phyloP scores from a whole-genome alignment of 2,113 vertebrate genomes.

The Plectropomus leopardus region DNA sequence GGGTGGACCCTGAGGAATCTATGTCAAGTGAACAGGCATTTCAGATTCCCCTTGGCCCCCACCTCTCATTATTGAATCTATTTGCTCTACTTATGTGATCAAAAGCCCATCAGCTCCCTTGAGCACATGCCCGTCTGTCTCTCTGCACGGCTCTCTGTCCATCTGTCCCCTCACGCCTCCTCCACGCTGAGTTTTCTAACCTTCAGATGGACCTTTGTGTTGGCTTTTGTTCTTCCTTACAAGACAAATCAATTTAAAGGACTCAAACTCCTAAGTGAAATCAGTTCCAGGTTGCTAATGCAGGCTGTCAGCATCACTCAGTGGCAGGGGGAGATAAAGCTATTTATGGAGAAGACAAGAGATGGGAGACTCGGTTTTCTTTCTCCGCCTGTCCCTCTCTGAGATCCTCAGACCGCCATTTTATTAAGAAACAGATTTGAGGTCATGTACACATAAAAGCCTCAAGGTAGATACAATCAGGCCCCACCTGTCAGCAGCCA shows the following conservation, averaged over 20 bases:
- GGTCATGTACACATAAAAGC: slow-evolving; percentile 11
- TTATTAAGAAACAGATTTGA: slow-evolving; percentile 24
- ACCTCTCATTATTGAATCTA: slow-evolving; percentile 32
- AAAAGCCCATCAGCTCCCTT: slow-evolving; percentile 25
- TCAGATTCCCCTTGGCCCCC: not conserved
- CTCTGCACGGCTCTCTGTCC: not conserved
- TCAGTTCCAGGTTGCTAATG: slow-evolving; percentile 50
- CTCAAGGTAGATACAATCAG: slow-evolving; percentile 18
- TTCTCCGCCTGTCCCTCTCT: not conserved
- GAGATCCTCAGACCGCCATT: not conserved
- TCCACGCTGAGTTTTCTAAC: not conserved
- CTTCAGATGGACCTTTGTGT: slow-evolving; percentile 29
- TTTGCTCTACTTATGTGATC: slow-evolving; percentile 41
- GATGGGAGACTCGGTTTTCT: not conserved
- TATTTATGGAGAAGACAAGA: slow-evolving; percentile 30
- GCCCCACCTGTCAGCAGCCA: slow-evolving; percentile 25
- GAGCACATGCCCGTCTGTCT: not conserved
- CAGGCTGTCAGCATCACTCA: slow-evolving; percentile 50
- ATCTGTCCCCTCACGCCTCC: not conserved
- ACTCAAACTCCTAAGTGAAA: slow-evolving; percentile 37
- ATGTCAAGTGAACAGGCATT: not conserved
- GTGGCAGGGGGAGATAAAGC: slow-evolving; percentile 42
- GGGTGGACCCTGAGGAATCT: not conserved
- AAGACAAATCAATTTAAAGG: slow-evolving; percentile 45
- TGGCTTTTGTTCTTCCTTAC: slow-evolving; percentile 47